Evolutionary conservation across 2,888 invertebrate species (phyloP).

Genomic region (Elmis aenea): DNA sequence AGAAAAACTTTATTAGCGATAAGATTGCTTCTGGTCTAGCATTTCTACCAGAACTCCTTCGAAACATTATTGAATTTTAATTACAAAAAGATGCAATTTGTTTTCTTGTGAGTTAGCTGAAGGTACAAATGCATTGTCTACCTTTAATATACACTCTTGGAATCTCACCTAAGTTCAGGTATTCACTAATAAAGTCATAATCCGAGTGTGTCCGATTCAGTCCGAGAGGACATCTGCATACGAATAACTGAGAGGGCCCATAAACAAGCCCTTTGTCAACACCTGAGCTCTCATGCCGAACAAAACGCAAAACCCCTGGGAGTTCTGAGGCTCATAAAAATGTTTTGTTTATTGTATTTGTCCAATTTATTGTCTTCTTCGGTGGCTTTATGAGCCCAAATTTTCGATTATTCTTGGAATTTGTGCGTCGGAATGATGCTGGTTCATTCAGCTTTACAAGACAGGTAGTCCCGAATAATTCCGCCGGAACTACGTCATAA

Average conservation of each 20-base stretch:
- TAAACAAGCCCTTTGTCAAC: conserved; percentile 44
- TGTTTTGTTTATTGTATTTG: conserved; percentile 43
- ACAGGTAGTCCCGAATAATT: conserved; percentile 10
- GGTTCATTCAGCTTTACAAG: conserved; percentile 15
- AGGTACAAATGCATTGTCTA: too few species aligned
- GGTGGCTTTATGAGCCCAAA: conserved; percentile 34
- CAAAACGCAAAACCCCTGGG: conserved; percentile 32
- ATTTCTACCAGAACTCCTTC: too few species aligned
- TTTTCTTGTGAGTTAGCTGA: too few species aligned
- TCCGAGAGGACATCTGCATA: conserved; percentile 34
- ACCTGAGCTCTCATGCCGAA: conserved; percentile 34
- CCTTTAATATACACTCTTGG: conserved; percentile 16
- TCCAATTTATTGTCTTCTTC: conserved; percentile 40
- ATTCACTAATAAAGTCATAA: conserved; percentile 38
- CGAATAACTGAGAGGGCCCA: conserved; percentile 36
- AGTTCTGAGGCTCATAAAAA: conserved; percentile 39
- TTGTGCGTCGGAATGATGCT: conserved; percentile 23
- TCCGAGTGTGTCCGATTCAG: conserved; percentile 20
- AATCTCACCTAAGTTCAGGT: conserved; percentile 21
- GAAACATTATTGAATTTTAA: too few species aligned
- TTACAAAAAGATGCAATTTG: too few species aligned
- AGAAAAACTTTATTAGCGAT: too few species aligned
- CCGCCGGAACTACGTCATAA: conserved; percentile 17
- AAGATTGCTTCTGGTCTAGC: too few species aligned
- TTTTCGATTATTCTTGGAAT: conserved; percentile 37